A percentile compares a stretch with the other conserved stretches of the same genome.
phyloP scores from a whole-genome alignment of 2,888 invertebrate genomes.

The Subacronicta megacephala region DNA sequence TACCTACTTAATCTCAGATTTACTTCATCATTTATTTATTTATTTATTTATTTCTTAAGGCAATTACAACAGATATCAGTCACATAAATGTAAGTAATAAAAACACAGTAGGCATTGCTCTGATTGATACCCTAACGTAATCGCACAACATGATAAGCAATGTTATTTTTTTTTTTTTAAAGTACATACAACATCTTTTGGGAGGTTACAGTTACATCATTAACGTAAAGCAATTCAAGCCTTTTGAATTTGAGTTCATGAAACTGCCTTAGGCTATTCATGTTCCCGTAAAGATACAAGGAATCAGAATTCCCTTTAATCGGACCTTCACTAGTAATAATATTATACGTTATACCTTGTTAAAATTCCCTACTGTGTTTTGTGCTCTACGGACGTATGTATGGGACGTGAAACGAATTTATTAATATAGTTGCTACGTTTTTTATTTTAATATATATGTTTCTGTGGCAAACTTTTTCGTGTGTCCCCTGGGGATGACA shows the following conservation, averaged over 20 bases:
- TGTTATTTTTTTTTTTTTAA: too few species aligned
- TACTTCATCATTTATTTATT: too few species aligned
- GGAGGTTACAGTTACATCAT: slow-evolving; percentile 11
- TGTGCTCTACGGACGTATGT: slow-evolving; percentile 40
- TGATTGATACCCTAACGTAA: too few species aligned
- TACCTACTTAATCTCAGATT: too few species aligned
- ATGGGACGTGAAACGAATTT: slow-evolving; percentile 51
- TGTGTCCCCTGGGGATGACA: slow-evolving; percentile 39
- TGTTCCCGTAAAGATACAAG: slow-evolving; percentile 16
- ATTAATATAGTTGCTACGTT: slow-evolving; percentile 47
- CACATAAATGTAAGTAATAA: too few species aligned
- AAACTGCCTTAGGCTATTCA: slow-evolving; percentile 1
- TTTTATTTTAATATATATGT: slow-evolving; percentile 52
- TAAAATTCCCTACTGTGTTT: slow-evolving; percentile 42
- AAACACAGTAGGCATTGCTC: too few species aligned
- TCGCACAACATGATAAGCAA: too few species aligned
- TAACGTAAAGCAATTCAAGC: slow-evolving; percentile 12
- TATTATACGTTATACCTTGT: slow-evolving; percentile 34
- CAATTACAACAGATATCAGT: too few species aligned
- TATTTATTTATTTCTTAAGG: too few species aligned
- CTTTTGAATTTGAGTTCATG: slow-evolving; percentile 38
- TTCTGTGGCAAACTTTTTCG: slow-evolving; percentile 51
- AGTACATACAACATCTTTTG: too few species aligned
- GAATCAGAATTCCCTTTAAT: slow-evolving; percentile 36
- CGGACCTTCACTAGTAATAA: slow-evolving; percentile 22